Base-by-base conservation (phyloP, 2,888 invertebrate genomes). In the Physocephala rufipes region DNA sequence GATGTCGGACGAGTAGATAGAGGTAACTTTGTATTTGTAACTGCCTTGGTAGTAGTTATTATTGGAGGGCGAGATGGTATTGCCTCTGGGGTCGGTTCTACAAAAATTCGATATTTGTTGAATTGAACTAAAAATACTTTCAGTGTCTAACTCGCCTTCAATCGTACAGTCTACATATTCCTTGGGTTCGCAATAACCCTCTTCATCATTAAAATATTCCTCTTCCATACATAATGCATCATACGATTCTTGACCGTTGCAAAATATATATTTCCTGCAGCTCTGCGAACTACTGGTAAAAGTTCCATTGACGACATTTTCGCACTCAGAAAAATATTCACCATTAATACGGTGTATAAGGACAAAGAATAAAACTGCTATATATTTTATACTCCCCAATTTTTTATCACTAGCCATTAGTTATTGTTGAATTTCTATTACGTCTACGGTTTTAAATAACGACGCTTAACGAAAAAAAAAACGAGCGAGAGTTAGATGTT, bases 231-330 rank as follows among this genome's bases (percentile, higher is more conserved):
- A 80, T 1, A 65, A 61, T 0, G 71, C 78, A 28, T 74, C 71
- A 68, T 73, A 76, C 2, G 84, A 82, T 1, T 81, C 78, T 0
- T 79, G 76, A 0, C 78, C 79, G 72, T 82, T 75, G 67, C 84
- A 84, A 61, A 79, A 77, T 9, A 84, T 79, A 49, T 76, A 83
- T 61, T 75, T 77, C 16, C 80, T 77, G 76, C 84, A 84, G 7
- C 78, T 77, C 2, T 79, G 79, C 1, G 77, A 75, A 51, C 79
- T 78, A 0, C 75, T 61, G 5, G 80, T 71, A 19, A 76, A 79
- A 1, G 51, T 78, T 2, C 78, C 69, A 16, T 78, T 77, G 7
- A 30, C 21, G 1, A 77, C 76, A 26, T 75, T 78, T 15, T 77
- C 77, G 73, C 84, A 84, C 66, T 83, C 81, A 45, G 71, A 55